phyloP scores from a whole-genome alignment of 92 coral and sea anemone genomes.

The Porites divaricata region DNA sequence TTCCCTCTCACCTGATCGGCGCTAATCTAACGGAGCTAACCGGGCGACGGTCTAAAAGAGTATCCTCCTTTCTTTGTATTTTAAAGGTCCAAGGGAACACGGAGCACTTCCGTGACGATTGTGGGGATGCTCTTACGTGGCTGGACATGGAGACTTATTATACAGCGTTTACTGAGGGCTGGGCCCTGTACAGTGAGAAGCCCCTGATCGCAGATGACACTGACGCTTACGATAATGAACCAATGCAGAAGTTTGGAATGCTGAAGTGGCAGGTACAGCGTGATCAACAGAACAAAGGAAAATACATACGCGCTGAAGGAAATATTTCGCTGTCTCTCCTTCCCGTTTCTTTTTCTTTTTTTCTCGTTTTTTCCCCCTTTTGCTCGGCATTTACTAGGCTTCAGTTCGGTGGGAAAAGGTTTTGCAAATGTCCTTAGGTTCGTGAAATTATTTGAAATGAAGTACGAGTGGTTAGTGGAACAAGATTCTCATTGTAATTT shows the following conservation, averaged over 20 bases:
- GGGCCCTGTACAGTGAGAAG: conserved; percentile 94
- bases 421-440: too few species aligned
- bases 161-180: conserved; percentile 98
- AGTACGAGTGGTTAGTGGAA: too few species aligned
- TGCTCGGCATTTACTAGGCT: too few species aligned
- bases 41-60: neutral
- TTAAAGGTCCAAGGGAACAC: conserved; percentile 85
- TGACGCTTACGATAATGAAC: conserved; percentile 78
- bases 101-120: conserved; percentile 88
- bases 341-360: too few species aligned
- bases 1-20: too few species aligned
- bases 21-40: too few species aligned
- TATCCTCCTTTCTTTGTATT: neutral
- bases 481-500: too few species aligned
- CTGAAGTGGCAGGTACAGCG: conserved; percentile 83
- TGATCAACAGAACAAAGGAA: neutral
- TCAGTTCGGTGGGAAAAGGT: too few species aligned
- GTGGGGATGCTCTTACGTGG: conserved; percentile 86
- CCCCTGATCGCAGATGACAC: conserved; percentile 91
- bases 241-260: conserved; percentile 96
- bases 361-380: too few species aligned
- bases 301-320: too few species aligned
- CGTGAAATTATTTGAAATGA: too few species aligned
- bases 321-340: too few species aligned
- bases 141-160: conserved; percentile 77